These are phyloP conservation scores for Palaemon carinicauda DNA, from an alignment of 1,140 invertebrate species.

Conservation along the genomic window DNA sequence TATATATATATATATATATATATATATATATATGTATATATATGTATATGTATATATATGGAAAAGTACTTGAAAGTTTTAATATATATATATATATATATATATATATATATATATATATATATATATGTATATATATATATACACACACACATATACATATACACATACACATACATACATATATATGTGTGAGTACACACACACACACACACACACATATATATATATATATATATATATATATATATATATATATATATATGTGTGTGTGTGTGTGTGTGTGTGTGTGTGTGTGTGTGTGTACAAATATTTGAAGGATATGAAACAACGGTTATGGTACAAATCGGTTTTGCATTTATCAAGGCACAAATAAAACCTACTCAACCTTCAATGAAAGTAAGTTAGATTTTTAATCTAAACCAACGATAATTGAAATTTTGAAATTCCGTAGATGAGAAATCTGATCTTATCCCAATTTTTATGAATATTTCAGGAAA, in stretches of 20 bases:
- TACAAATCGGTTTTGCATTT: too few species aligned
- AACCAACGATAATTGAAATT: too few species aligned
- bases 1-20: background rate
- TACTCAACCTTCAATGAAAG: too few species aligned
- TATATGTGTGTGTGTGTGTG: background rate
- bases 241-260: background rate
- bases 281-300: background rate
- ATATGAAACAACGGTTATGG: too few species aligned
- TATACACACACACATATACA: background rate
- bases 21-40: background rate
- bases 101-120: slow-evolving; percentile 2
- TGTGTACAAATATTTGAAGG: too few species aligned
- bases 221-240: slow-evolving; percentile 2
- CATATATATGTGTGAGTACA: background rate
- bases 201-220: background rate
- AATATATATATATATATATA: background rate
- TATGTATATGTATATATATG: background rate
- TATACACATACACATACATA: background rate
- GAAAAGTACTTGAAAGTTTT: background rate
- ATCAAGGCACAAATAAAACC: too few species aligned
- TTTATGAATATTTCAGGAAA: too few species aligned
- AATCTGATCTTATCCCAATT: too few species aligned
- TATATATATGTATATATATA: background rate
- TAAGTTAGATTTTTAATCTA: too few species aligned
- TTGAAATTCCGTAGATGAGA: too few species aligned